Evolutionary conservation across 2,797 vertebrate species (phyloP).

Genomic region (Aplochiton taeniatus): DNA sequence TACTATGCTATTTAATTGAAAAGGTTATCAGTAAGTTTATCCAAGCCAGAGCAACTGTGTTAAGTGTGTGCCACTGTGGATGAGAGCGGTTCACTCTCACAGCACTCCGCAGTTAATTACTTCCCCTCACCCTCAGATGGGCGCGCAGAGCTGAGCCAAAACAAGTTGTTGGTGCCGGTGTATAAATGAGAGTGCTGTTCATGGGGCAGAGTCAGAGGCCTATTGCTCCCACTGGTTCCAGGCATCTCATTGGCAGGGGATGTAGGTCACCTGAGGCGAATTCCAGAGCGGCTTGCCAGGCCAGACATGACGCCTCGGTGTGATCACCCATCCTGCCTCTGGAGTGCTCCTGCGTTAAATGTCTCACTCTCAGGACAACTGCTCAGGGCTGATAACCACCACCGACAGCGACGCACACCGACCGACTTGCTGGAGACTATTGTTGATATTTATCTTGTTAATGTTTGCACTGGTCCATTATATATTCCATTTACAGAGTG

Average conservation of each 20-base stretch:
- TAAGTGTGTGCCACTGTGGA: not conserved
- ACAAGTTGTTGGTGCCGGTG: slow-evolving; percentile 22
- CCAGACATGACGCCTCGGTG: slow-evolving; percentile 17
- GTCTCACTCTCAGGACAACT: slow-evolving; percentile 5
- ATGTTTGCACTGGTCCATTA: too few species aligned
- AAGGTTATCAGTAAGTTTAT: too few species aligned
- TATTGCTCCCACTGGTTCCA: slow-evolving; percentile 17
- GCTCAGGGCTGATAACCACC: not conserved
- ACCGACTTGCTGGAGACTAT: too few species aligned
- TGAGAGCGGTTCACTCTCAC: not conserved
- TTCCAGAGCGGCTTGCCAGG: slow-evolving; percentile 27
- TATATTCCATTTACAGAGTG: too few species aligned
- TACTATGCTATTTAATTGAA: too few species aligned
- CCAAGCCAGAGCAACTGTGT: too few species aligned
- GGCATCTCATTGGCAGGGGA: slow-evolving; percentile 19
- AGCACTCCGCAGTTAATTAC: not conserved
- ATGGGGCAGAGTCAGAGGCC: slow-evolving; percentile 16
- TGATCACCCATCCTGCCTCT: slow-evolving; percentile 19
- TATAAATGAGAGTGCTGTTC: slow-evolving; percentile 21
- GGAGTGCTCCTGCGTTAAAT: slow-evolving; percentile 8
- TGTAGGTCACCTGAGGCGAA: slow-evolving; percentile 26
- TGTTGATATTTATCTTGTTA: too few species aligned
- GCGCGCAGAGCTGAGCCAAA: slow-evolving; percentile 13
- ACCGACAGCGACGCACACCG: not conserved
- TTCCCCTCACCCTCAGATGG: not conserved